phyloP scores from a whole-genome alignment of 2,113 vertebrate species.

The Smithornis capensis region DNA sequence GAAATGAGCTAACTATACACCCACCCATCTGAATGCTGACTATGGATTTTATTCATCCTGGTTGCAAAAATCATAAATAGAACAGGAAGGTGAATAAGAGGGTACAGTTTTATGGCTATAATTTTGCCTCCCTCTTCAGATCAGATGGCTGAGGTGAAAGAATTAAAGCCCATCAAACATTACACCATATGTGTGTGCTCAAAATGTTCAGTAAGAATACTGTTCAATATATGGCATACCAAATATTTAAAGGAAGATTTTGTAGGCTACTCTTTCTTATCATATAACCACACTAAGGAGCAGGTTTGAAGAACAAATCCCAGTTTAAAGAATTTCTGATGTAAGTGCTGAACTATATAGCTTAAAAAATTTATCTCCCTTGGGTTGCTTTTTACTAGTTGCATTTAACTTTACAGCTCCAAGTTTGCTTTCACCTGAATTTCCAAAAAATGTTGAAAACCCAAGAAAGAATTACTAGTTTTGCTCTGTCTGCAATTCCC shows the following conservation, averaged over 20 bases:
- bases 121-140: constrained; percentile 52
- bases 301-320: background rate
- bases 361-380: background rate
- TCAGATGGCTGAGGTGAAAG: constrained; percentile 30
- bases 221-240: background rate
- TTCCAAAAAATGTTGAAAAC: background rate
- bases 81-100: constrained; percentile 66
- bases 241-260: background rate
- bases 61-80: constrained; percentile 63
- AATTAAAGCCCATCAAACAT: constrained; percentile 31
- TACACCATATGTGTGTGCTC: background rate
- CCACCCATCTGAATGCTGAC: constrained; percentile 37
- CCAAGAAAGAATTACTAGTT: background rate
- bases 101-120: constrained; percentile 30
- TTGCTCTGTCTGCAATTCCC: background rate
- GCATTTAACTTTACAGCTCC: background rate
- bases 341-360: background rate
- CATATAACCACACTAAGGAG: background rate
- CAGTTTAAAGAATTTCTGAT: background rate
- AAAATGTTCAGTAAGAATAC: background rate
- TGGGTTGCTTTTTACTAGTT: background rate
- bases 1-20: constrained; percentile 16
- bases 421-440: background rate
- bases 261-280: background rate
- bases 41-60: constrained; percentile 15